Percentiles rank a stretch among this genome's conserved stretches.
phyloP scores from a whole-genome alignment of 2,113 vertebrate genomes.

The Amphilophus citrinellus region DNA sequence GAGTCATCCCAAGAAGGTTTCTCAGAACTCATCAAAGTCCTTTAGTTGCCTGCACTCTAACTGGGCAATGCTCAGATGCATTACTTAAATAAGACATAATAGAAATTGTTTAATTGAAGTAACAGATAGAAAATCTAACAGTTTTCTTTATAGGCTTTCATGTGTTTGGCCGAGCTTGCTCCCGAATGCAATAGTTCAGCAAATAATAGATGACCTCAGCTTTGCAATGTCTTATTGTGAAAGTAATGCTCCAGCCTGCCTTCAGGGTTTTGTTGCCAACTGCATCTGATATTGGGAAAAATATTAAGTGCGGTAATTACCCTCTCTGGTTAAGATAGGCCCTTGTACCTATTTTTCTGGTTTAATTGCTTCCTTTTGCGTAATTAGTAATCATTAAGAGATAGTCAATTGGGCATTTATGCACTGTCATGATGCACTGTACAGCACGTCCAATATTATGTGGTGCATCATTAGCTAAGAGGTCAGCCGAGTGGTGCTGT shows the following conservation, averaged over 20 bases:
- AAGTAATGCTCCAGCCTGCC: slow-evolving; percentile 45
- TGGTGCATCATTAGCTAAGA: slow-evolving; percentile 67
- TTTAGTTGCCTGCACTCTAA: slow-evolving; percentile 47
- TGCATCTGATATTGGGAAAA: slow-evolving; percentile 70
- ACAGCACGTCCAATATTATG: slow-evolving; percentile 51
- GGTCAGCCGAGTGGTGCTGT: slow-evolving; percentile 60
- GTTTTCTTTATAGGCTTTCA: slow-evolving; percentile 26
- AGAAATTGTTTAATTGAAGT: slow-evolving; percentile 38
- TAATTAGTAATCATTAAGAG: slow-evolving; percentile 79
- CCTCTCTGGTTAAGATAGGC: slow-evolving; percentile 60
- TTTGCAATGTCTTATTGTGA: slow-evolving; percentile 51
- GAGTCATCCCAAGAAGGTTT: slow-evolving; percentile 26
- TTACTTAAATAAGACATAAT: slow-evolving; percentile 46
- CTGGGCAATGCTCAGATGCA: slow-evolving; percentile 49
- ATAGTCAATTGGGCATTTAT: slow-evolving; percentile 71
- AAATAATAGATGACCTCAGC: slow-evolving; percentile 47
- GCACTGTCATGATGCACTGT: slow-evolving; percentile 55
- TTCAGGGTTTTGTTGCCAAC: slow-evolving; percentile 59
- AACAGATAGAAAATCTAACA: slow-evolving; percentile 40
- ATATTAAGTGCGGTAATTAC: slow-evolving; percentile 76
- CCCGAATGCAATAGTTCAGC: slow-evolving; percentile 53
- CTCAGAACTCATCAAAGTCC: slow-evolving; percentile 31
- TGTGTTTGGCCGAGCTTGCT: slow-evolving; percentile 41
- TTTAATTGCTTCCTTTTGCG: slow-evolving; percentile 77
- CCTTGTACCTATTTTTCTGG: slow-evolving; percentile 44